Evolutionary conservation across 1,140 invertebrate species (phyloP).

Genomic region (Matsumurasca onukii): DNA sequence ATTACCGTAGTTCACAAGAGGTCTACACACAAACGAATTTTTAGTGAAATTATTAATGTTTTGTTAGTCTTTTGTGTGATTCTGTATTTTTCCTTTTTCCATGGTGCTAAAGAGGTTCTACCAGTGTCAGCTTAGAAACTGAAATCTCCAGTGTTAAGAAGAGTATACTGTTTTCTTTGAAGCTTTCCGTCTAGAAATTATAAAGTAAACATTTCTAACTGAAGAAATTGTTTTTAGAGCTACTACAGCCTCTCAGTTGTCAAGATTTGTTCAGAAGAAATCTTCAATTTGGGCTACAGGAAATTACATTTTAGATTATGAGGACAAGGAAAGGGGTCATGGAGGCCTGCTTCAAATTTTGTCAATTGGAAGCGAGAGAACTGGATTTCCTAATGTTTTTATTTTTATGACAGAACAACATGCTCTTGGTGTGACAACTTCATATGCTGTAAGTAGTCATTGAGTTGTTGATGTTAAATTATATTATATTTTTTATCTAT

Average conservation of each 20-base stretch:
- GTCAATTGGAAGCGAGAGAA: constrained; percentile 58
- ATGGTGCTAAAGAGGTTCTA: too few relatives aligned
- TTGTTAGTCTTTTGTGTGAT: too few relatives aligned
- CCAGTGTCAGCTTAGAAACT: too few relatives aligned
- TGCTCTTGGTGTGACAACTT: constrained; percentile 55
- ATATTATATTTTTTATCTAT: too few relatives aligned
- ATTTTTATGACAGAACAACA: constrained; percentile 60
- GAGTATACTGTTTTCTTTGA: too few relatives aligned
- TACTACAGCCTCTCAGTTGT: constrained; percentile 59
- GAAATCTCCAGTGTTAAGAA: too few relatives aligned
- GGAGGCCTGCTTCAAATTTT: constrained; percentile 59
- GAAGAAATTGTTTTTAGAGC: constrained; percentile 49
- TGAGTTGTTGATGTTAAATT: constrained; percentile 13
- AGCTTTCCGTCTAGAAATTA: too few relatives aligned
- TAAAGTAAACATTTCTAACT: too few relatives aligned
- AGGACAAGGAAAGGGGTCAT: constrained; percentile 58
- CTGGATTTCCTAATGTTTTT: constrained; percentile 59
- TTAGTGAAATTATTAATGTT: too few relatives aligned
- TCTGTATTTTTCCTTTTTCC: too few relatives aligned
- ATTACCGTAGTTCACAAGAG: too few relatives aligned
- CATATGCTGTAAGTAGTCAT: constrained; percentile 53
- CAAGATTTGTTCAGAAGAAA: constrained; percentile 53
- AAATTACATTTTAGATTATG: constrained; percentile 64
- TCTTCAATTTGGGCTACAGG: constrained; percentile 58
- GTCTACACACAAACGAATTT: too few relatives aligned